Evolutionary conservation across 2,797 vertebrate genomes (phyloP).

Genomic region (Acanthornis magna): DNA sequence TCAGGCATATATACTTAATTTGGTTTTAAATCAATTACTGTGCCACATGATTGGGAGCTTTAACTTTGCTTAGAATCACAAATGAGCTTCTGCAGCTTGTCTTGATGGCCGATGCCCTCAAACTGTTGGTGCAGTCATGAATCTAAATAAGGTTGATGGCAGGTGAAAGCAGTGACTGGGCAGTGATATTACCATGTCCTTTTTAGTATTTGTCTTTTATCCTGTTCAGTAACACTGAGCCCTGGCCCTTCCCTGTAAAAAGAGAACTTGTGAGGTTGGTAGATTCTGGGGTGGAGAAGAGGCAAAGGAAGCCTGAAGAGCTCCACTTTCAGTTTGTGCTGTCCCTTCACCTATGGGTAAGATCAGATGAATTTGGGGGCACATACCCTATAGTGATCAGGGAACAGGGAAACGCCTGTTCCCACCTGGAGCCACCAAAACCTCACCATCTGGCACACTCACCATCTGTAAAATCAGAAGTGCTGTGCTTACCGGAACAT

Average conservation of each 20-base stretch:
- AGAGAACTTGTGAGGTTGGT: background rate
- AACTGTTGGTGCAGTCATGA: background rate
- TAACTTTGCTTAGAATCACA: background rate
- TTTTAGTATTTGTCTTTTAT: background rate
- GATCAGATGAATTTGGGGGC: background rate
- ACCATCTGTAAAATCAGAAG: background rate
- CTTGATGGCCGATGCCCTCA: background rate
- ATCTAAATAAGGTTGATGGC: background rate
- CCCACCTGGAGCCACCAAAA: background rate
- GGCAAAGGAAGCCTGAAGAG: background rate
- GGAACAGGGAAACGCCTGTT: background rate
- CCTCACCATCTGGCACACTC: background rate
- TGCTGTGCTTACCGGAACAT: background rate
- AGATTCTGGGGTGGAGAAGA: background rate
- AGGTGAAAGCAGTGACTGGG: background rate
- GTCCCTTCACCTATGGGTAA: background rate
- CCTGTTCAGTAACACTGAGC: background rate
- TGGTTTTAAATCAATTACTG: background rate
- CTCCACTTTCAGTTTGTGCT: background rate
- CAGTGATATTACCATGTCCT: background rate
- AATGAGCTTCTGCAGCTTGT: background rate
- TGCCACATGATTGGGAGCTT: background rate
- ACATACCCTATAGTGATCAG: background rate
- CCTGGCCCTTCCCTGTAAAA: background rate
- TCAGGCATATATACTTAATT: background rate